phyloP scores from a whole-genome alignment of 2,797 vertebrate species.

The Sebastes umbrosus region DNA sequence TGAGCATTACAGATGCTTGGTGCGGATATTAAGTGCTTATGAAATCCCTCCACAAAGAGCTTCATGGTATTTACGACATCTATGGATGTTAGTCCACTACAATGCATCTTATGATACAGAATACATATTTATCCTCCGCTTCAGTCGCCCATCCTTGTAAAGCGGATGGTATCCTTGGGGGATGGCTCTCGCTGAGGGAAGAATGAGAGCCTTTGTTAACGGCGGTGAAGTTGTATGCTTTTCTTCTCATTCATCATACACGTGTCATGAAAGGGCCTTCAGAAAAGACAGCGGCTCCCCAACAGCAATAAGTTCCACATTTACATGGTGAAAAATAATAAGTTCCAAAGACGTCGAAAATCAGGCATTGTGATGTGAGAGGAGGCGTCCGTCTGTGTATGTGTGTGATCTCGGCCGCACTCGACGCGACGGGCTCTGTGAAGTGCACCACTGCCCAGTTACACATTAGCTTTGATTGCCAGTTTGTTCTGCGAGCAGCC shows the following conservation, averaged over 20 bases:
- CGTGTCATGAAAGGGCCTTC: slow-evolving; percentile 64
- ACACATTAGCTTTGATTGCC: slow-evolving; percentile 81
- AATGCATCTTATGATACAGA: slow-evolving; percentile 11
- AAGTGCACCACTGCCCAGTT: slow-evolving; percentile 76
- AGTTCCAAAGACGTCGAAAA: slow-evolving; percentile 68
- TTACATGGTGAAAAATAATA: slow-evolving; percentile 69
- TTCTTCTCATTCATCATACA: slow-evolving; percentile 64
- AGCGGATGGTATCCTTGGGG: slow-evolving; percentile 35
- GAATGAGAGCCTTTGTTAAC: slow-evolving; percentile 46
- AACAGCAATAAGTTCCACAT: slow-evolving; percentile 27
- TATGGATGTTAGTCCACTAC: slow-evolving; percentile 23
- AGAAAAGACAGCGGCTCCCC: slow-evolving; percentile 35
- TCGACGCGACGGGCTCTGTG: slow-evolving; percentile 69
- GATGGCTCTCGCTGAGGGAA: slow-evolving; percentile 14
- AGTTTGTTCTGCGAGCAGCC: slow-evolving; percentile 75
- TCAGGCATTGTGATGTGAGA: slow-evolving; percentile 69
- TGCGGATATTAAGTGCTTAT: slow-evolving; percentile 32
- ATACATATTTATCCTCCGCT: neutral
- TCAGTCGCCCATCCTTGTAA: slow-evolving; percentile 1
- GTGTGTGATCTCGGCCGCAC: slow-evolving; percentile 71
- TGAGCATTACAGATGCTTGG: neutral
- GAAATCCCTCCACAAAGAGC: slow-evolving; percentile 26
- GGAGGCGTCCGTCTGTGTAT: slow-evolving; percentile 29
- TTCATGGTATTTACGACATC: slow-evolving; percentile 3
- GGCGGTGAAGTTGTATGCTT: slow-evolving; percentile 45